Conservation (phyloP, 2,888 invertebrate genomes). For the Temnothorax rugatulus region DNA sequence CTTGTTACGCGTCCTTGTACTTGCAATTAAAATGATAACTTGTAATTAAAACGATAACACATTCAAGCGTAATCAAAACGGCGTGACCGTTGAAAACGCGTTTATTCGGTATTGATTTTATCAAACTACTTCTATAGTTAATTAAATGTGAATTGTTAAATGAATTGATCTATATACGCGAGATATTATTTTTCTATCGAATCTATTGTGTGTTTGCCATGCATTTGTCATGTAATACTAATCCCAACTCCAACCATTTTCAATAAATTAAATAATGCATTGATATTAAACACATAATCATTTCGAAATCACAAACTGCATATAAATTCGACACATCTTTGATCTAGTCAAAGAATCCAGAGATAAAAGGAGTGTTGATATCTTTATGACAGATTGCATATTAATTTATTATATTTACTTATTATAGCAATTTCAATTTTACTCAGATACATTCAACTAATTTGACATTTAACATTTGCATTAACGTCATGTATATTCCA, state of each 20-base stretch:
- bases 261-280: conserved; percentile 22
- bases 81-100: not conserved
- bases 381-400: conserved; percentile 16
- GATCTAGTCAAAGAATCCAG: conserved; percentile 12
- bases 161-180: not conserved
- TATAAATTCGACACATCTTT: conserved; percentile 28
- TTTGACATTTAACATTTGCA: not conserved
- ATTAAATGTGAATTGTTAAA: not conserved
- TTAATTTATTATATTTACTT: conserved; percentile 26
- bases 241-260: conserved; percentile 2
- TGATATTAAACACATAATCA: not conserved
- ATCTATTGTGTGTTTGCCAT: not conserved
- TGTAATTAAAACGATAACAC: conserved; percentile 49
- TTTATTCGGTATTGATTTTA: not conserved
- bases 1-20: conserved; percentile 48
- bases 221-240: conserved; percentile 18
- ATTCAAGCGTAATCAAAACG: conserved; percentile 35
- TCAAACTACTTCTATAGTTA: conserved; percentile 7
- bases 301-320: conserved; percentile 9
- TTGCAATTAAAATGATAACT: conserved; percentile 52
- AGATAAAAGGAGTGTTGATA: not conserved
- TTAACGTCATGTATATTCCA: not conserved
- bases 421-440: conserved; percentile 1
- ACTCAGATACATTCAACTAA: not conserved
- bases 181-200: not conserved